Conservation (phyloP, 2,888 invertebrate genomes). For the Eulithis testata region DNA sequence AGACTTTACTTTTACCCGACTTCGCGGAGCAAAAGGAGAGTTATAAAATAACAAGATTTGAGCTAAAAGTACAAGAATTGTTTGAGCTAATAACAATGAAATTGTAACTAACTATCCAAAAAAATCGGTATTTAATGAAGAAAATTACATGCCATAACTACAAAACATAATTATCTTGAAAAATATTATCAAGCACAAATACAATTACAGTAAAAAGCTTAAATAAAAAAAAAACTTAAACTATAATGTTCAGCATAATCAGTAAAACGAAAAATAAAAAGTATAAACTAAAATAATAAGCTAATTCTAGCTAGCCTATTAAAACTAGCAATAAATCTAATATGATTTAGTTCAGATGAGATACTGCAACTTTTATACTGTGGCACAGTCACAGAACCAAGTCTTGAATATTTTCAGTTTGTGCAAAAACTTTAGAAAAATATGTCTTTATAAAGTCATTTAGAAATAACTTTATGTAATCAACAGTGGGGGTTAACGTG, state of each 20-base stretch:
- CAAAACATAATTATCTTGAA: not conserved
- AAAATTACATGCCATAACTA: not conserved
- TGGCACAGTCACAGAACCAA: slow-evolving; percentile 5
- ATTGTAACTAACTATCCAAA: not conserved
- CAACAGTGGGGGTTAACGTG: too few relatives aligned
- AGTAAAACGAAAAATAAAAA: slow-evolving; percentile 15
- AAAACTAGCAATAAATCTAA: not conserved
- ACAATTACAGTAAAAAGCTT: slow-evolving; percentile 33
- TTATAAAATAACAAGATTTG: not conserved
- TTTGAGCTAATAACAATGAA: slow-evolving; percentile 7
- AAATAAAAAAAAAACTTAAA: slow-evolving; percentile 39
- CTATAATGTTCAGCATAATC: slow-evolving; percentile 25
- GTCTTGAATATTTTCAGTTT: too few relatives aligned
- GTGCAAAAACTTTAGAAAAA: too few relatives aligned
- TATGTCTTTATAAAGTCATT: too few relatives aligned
- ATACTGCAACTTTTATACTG: slow-evolving; percentile 5
- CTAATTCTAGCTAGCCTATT: not conserved
- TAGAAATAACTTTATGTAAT: too few relatives aligned
- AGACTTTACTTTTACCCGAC: not conserved
- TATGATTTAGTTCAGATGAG: not conserved
- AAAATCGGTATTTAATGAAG: not conserved
- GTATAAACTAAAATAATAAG: slow-evolving; percentile 12
- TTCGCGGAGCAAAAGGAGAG: too few relatives aligned
- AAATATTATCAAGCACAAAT: slow-evolving; percentile 14
- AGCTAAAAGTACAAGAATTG: not conserved